Percentiles rank a stretch among this genome's conserved stretches.
These are phyloP conservation scores for Crotalus viridis DNA, from an alignment of 2,113 vertebrate species.

Conservation along the genomic window DNA sequence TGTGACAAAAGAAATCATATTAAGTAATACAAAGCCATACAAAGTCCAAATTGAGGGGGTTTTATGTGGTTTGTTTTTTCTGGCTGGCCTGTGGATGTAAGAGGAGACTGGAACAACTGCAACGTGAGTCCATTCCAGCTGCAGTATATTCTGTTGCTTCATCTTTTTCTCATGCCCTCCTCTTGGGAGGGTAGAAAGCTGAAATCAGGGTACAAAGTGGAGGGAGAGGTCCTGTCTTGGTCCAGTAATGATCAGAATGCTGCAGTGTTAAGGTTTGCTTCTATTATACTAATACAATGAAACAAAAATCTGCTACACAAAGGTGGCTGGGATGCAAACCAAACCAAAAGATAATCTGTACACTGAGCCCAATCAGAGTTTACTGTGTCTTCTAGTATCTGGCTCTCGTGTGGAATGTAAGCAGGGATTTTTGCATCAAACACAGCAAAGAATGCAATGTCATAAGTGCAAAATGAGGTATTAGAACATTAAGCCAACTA, in stretches of 20 bases:
- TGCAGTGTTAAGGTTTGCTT: neutral
- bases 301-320: neutral
- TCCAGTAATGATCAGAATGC: neutral
- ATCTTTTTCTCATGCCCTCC: neutral
- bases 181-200: neutral
- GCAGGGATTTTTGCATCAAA: neutral
- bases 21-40: neutral
- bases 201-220: neutral
- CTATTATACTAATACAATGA: neutral
- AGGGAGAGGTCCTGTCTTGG: neutral
- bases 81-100: neutral
- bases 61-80: neutral
- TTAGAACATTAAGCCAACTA: neutral
- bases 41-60: neutral
- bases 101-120: neutral
- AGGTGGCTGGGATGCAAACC: neutral
- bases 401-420: neutral
- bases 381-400: neutral
- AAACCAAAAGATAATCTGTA: neutral
- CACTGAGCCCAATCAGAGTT: neutral
- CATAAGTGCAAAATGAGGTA: neutral
- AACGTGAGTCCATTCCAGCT: neutral
- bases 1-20: neutral
- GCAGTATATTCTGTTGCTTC: neutral
- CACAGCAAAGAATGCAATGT: neutral